Conservation (phyloP, 2,797 vertebrate genomes). For the Gymnocypris eckloni region DNA sequence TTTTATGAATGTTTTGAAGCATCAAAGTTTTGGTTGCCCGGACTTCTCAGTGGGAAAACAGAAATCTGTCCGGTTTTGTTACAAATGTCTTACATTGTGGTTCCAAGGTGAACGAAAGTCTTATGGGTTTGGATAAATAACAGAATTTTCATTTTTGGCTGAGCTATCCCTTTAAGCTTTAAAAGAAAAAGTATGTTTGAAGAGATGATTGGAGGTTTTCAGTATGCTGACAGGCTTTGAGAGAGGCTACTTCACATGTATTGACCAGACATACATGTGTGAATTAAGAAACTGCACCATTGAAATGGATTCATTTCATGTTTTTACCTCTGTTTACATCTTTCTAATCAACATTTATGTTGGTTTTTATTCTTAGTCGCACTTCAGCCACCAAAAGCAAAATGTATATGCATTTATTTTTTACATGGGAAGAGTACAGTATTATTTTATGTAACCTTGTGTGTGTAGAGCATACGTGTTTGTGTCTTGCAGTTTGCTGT, state of each 20-base stretch:
- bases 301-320: background rate
- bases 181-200: background rate
- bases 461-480: conserved; percentile 14
- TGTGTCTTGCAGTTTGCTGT: conserved; percentile 20
- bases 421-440: background rate
- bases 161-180: background rate
- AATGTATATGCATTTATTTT: no score
- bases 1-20: background rate
- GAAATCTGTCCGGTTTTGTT: background rate
- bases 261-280: background rate
- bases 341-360: background rate
- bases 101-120: background rate
- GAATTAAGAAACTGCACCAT: background rate
- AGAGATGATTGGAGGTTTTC: background rate
- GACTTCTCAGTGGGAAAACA: background rate
- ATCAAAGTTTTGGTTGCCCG: background rate
- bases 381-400: background rate
- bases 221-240: background rate
- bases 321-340: background rate
- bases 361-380: background rate
- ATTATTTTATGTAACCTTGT: background rate
- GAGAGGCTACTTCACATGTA: background rate
- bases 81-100: background rate
- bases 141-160: background rate
- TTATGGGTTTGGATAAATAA: background rate